Evolutionary conservation across 2,113 vertebrate genomes (phyloP).

Genomic region (Podarcis cretensis): DNA sequence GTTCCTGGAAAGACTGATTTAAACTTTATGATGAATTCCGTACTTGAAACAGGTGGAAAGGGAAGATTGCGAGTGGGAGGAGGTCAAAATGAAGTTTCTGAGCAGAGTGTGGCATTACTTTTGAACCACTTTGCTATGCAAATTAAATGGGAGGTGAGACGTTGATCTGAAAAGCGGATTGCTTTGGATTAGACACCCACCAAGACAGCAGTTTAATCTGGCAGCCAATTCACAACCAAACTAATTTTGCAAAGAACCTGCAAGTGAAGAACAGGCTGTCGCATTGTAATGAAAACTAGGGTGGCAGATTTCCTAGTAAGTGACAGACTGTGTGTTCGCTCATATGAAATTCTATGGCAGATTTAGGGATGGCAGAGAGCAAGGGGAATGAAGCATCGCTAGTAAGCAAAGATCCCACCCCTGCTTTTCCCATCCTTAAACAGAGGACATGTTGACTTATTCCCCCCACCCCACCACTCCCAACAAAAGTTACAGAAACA

Average conservation of each 20-base stretch:
- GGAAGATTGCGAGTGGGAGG: background rate
- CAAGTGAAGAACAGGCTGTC: background rate
- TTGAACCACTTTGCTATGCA: slow-evolving; percentile 41
- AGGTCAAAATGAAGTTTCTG: slow-evolving; percentile 18
- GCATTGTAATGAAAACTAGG: slow-evolving; percentile 24
- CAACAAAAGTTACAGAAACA: background rate
- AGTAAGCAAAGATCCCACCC: background rate
- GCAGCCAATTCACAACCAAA: slow-evolving; percentile 12
- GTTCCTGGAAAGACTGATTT: background rate
- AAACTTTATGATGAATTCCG: slow-evolving; percentile 20
- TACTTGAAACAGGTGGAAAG: background rate
- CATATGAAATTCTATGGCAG: slow-evolving; percentile 10
- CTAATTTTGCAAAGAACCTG: slow-evolving; percentile 2
- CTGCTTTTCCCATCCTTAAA: too few relatives aligned
- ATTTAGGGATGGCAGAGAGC: background rate
- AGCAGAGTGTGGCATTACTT: slow-evolving; percentile 41
- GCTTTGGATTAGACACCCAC: slow-evolving; percentile 55
- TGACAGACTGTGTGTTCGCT: background rate
- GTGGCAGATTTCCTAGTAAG: slow-evolving; percentile 1
- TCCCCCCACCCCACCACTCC: too few relatives aligned
- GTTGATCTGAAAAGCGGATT: slow-evolving; percentile 59
- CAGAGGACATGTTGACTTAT: too few relatives aligned
- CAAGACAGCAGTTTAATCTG: slow-evolving; percentile 54
- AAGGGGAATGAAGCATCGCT: background rate
- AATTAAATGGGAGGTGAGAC: slow-evolving; percentile 39